phyloP scores from a whole-genome alignment of 2,888 invertebrate species.

The Diaphora mendica region DNA sequence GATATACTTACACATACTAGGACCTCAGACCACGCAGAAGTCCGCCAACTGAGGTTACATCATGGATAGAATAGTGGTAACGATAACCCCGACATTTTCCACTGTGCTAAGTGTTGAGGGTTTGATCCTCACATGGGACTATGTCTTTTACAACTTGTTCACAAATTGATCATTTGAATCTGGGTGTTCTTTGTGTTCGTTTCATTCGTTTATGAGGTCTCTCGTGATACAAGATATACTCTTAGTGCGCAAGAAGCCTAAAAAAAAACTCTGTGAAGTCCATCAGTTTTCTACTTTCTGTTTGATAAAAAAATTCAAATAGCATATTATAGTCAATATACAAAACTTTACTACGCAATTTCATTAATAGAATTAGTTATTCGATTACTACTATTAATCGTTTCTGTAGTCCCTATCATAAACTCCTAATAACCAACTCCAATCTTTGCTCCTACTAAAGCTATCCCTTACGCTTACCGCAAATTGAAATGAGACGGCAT shows the following conservation, averaged over 20 bases:
- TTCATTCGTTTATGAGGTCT: too few species aligned
- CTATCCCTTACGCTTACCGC: constrained; percentile 37
- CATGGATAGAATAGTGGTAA: too few species aligned
- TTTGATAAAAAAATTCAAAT: not conserved
- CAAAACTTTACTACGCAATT: constrained; percentile 14
- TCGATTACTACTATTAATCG: constrained; percentile 43
- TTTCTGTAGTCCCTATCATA: constrained; percentile 38
- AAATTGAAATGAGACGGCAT: constrained; percentile 50
- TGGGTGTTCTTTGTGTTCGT: not conserved
- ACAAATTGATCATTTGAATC: too few species aligned
- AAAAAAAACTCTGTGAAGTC: not conserved
- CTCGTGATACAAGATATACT: not conserved
- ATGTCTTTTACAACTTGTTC: too few species aligned
- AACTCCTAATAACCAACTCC: constrained; percentile 44
- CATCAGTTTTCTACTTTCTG: not conserved
- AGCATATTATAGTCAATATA: constrained; percentile 17
- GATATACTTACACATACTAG: too few species aligned
- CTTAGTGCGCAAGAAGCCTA: not conserved
- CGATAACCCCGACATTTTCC: too few species aligned
- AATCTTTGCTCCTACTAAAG: constrained; percentile 39
- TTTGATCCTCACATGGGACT: too few species aligned
- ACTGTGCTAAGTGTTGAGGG: too few species aligned
- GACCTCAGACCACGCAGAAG: too few species aligned
- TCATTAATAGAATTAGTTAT: constrained; percentile 44
- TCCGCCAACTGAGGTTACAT: too few species aligned